These are phyloP conservation scores for Chrysotoxum bicinctum DNA, from an alignment of 2,888 invertebrate genomes.

Conservation along the genomic window DNA sequence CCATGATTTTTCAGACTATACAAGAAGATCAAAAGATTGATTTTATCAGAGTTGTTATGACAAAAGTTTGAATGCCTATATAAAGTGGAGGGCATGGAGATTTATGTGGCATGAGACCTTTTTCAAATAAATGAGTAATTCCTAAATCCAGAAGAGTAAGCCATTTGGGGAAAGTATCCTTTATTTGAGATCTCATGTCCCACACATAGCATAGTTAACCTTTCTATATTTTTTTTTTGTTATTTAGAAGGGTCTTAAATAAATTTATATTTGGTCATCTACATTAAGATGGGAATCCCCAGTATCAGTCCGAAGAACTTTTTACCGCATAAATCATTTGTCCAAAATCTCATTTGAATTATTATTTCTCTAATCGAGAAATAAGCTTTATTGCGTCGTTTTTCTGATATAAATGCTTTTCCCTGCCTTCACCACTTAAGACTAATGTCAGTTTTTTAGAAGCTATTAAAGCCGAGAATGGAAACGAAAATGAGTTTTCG, in stretches of 20 bases:
- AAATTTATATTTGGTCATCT: slow-evolving; percentile 14
- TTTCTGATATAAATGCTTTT: background rate
- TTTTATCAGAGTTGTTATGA: slow-evolving; percentile 32
- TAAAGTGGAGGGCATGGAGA: background rate
- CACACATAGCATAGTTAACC: background rate
- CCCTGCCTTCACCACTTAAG: background rate
- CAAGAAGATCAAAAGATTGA: slow-evolving; percentile 29
- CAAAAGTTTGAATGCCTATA: slow-evolving; percentile 12
- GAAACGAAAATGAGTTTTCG: slow-evolving; percentile 10
- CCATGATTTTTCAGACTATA: background rate
- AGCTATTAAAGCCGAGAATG: background rate
- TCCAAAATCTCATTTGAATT: slow-evolving; percentile 3
- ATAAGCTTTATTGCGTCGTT: slow-evolving; percentile 9
- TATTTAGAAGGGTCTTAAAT: background rate
- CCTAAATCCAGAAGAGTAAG: slow-evolving; percentile 3
- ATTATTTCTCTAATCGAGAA: slow-evolving; percentile 14
- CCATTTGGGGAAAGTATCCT: background rate
- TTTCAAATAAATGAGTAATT: background rate
- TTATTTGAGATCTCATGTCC: background rate
- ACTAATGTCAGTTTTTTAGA: background rate
- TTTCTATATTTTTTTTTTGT: background rate
- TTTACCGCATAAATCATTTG: slow-evolving; percentile 7
- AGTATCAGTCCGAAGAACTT: background rate
- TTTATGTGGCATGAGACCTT: background rate
- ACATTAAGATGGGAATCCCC: background rate